These are phyloP conservation scores for Pachyseris speciosa DNA, from an alignment of 64 coral and sea anemone genomes.

Conservation along the genomic window DNA sequence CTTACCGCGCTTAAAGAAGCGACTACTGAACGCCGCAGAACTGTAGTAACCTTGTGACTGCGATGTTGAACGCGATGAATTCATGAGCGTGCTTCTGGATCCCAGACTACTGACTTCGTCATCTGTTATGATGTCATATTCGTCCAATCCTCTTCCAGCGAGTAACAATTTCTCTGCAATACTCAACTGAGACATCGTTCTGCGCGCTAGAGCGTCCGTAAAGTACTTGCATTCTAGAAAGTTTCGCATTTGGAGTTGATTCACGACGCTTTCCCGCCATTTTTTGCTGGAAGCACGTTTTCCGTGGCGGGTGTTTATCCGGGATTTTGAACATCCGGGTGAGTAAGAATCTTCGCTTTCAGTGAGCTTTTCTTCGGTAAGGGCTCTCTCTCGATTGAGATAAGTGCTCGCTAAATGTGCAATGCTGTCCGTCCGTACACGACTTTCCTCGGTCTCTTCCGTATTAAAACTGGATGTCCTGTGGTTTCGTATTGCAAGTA, in stretches of 20 bases:
- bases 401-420: constrained; percentile 69
- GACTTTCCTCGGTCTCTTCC: not conserved
- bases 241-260: constrained; percentile 90
- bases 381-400: constrained; percentile 33
- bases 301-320: not conserved
- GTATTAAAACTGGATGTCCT: not conserved
- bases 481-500: constrained; percentile 78
- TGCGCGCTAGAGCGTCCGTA: constrained; percentile 70
- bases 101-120: constrained; percentile 73
- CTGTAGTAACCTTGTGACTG: constrained; percentile 91
- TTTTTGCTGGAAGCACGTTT: constrained; percentile 9
- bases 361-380: constrained; percentile 7
- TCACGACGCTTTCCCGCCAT: constrained; percentile 73
- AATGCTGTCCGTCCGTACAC: constrained; percentile 51
- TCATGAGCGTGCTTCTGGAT: constrained; percentile 19
- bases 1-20: constrained; percentile 40
- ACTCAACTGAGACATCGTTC: constrained; percentile 69
- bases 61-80: constrained; percentile 68
- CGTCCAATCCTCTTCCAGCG: constrained; percentile 24
- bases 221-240: constrained; percentile 94
- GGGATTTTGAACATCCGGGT: constrained; percentile 24
- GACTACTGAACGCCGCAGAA: constrained; percentile 37
- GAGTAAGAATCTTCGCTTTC: constrained; percentile 45
- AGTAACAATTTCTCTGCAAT: constrained; percentile 8
- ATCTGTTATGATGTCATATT: constrained; percentile 91